Evolutionary conservation across 1,140 invertebrate genomes (phyloP).

Genomic region (Antheraea pernyi): DNA sequence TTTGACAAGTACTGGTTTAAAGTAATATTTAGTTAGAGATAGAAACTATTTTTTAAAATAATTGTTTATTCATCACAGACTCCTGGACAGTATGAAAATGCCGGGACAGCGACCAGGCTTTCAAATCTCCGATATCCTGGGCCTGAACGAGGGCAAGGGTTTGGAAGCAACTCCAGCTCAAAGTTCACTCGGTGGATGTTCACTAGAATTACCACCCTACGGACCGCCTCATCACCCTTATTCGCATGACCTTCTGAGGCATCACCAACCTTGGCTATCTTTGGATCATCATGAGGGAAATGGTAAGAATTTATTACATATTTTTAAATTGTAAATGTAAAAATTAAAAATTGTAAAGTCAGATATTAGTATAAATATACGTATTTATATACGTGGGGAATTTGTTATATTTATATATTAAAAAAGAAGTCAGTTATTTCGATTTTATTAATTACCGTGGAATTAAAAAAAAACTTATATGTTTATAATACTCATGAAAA

Average conservation of each 20-base stretch:
- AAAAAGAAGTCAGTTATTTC: too few species aligned
- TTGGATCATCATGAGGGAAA: constrained; percentile 62
- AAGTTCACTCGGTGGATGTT: constrained; percentile 36
- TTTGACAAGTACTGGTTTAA: too few species aligned
- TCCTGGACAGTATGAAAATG: constrained; percentile 85
- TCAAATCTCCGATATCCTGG: constrained; percentile 88
- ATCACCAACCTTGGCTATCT: constrained; percentile 70
- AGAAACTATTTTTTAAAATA: neutral
- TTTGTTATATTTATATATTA: too few species aligned
- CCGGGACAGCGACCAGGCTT: constrained; percentile 83
- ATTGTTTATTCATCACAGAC: constrained; percentile 57
- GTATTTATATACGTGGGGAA: too few species aligned
- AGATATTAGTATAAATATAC: too few species aligned
- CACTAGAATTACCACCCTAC: constrained; percentile 54
- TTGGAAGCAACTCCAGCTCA: constrained; percentile 42
- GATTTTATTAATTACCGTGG: too few species aligned
- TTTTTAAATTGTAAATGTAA: neutral
- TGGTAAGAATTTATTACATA: constrained; percentile 36
- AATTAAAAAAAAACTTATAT: too few species aligned
- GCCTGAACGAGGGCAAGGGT: constrained; percentile 78
- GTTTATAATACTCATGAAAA: too few species aligned
- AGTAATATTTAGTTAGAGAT: too few species aligned
- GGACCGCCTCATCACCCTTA: constrained; percentile 56
- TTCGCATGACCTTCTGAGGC: constrained; percentile 61
- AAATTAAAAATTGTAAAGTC: too few species aligned